Percentiles rank a stretch among this genome's conserved stretches.
Conservation (phyloP, 2,797 vertebrate genomes). For the Acrossocheilus wenchowensis region DNA sequence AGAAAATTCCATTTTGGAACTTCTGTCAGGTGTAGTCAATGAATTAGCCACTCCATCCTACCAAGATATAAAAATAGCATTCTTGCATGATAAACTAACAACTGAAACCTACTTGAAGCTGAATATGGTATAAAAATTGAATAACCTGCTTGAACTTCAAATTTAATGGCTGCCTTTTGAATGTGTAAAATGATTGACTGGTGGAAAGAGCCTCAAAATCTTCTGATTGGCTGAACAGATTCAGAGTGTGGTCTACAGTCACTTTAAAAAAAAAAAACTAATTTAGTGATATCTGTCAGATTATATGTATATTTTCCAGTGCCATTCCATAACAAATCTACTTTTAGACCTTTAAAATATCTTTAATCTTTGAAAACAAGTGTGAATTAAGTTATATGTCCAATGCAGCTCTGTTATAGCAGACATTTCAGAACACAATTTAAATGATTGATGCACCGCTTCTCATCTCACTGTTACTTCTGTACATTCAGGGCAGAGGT, state of each 20-base stretch:
- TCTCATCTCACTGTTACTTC: neutral
- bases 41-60: neutral
- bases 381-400: neutral
- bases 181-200: neutral
- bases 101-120: neutral
- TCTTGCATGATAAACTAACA: too few relatives aligned
- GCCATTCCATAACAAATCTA: neutral
- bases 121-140: neutral
- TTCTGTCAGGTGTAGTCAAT: neutral
- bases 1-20: neutral
- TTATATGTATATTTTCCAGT: neutral
- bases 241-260: neutral
- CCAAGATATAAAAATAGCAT: neutral
- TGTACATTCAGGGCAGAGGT: conserved; percentile 73
- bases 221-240: neutral
- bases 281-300: neutral
- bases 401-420: neutral
- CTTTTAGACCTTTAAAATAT: neutral
- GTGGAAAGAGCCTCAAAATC: neutral
- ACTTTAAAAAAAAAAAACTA: neutral
- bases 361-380: neutral
- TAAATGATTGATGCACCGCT: neutral
- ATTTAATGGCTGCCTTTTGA: neutral
- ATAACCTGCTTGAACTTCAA: neutral
- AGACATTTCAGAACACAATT: conserved; percentile 9